Percentiles rank a stretch among this genome's conserved stretches.
Conservation (phyloP, 2,888 invertebrate genomes). For the Drosophila gaucha region DNA sequence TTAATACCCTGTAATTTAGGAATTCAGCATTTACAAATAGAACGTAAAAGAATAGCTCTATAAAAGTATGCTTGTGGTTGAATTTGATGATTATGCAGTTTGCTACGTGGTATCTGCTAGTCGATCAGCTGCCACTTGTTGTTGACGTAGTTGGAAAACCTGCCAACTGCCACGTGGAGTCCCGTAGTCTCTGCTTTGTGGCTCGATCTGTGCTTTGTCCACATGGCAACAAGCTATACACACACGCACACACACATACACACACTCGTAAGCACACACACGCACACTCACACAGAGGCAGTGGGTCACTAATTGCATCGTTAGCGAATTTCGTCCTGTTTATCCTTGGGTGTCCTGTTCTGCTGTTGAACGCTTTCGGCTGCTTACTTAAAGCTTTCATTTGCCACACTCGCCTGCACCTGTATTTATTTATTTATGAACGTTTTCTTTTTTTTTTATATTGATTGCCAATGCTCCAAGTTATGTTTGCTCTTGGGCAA, state of each 20-base stretch:
- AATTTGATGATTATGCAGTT: too few relatives aligned
- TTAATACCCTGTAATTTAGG: too few relatives aligned
- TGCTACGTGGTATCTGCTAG: neutral
- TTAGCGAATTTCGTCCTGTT: constrained; percentile 53
- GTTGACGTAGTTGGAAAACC: neutral
- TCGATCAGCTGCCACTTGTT: neutral
- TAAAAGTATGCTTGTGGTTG: too few relatives aligned
- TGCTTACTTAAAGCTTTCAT: constrained; percentile 17
- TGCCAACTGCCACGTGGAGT: neutral
- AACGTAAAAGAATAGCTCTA: too few relatives aligned
- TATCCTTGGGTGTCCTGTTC: constrained; percentile 17
- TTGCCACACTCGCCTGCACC: constrained; percentile 44
- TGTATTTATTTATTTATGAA: constrained; percentile 59
- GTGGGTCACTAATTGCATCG: constrained; percentile 69
- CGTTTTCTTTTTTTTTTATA: constrained; percentile 31
- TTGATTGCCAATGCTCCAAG: constrained; percentile 53
- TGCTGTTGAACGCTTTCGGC: constrained; percentile 6
- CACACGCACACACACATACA: neutral
- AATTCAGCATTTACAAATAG: too few relatives aligned
- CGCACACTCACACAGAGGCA: neutral
- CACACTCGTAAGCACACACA: constrained; percentile 7
- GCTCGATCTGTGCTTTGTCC: constrained; percentile 12
- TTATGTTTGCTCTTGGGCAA: constrained; percentile 25
- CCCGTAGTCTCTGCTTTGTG: constrained; percentile 8
- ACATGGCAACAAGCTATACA: constrained; percentile 19